A percentile compares a stretch with the other conserved stretches of the same genome.
These are phyloP conservation scores for Athalia rosae DNA, from an alignment of 2,888 invertebrate genomes.

Conservation along the genomic window DNA sequence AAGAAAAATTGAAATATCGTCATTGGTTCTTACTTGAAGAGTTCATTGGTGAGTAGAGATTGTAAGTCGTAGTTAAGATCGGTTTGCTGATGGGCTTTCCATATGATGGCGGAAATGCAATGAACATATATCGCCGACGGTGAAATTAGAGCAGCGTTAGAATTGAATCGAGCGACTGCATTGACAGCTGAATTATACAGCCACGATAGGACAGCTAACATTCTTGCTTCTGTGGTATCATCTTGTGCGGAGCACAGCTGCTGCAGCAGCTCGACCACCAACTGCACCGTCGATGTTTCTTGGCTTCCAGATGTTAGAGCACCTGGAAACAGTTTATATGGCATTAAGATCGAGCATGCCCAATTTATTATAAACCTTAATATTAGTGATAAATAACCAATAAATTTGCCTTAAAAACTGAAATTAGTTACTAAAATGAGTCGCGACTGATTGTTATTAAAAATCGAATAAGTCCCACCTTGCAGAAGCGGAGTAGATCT, in stretches of 20 bases:
- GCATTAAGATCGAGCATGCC: neutral
- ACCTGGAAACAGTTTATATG: slow-evolving; percentile 49
- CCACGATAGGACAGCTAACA: slow-evolving; percentile 85
- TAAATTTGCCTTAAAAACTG: neutral
- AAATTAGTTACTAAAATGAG: neutral
- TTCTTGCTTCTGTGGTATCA: slow-evolving; percentile 77
- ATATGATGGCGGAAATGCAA: slow-evolving; percentile 88
- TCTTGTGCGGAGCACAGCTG: slow-evolving; percentile 83
- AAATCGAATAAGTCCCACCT: slow-evolving; percentile 54
- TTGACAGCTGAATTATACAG: slow-evolving; percentile 77
- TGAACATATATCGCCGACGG: slow-evolving; percentile 80
- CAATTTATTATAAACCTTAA: no score
- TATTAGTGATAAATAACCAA: neutral
- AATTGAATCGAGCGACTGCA: slow-evolving; percentile 68
- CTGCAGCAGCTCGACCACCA: slow-evolving; percentile 87
- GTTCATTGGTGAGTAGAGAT: slow-evolving; percentile 81
- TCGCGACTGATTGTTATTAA: neutral
- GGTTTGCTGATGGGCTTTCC: slow-evolving; percentile 81
- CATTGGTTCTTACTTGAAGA: slow-evolving; percentile 79
- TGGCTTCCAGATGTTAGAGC: slow-evolving; percentile 58
- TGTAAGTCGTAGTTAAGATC: slow-evolving; percentile 80
- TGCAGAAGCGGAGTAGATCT: slow-evolving; percentile 70
- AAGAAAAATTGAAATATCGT: slow-evolving; percentile 48
- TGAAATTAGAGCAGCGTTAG: slow-evolving; percentile 58
- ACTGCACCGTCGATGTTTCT: slow-evolving; percentile 74